phyloP scores from a whole-genome alignment of 2,113 vertebrate species.

The Solea senegalensis region DNA sequence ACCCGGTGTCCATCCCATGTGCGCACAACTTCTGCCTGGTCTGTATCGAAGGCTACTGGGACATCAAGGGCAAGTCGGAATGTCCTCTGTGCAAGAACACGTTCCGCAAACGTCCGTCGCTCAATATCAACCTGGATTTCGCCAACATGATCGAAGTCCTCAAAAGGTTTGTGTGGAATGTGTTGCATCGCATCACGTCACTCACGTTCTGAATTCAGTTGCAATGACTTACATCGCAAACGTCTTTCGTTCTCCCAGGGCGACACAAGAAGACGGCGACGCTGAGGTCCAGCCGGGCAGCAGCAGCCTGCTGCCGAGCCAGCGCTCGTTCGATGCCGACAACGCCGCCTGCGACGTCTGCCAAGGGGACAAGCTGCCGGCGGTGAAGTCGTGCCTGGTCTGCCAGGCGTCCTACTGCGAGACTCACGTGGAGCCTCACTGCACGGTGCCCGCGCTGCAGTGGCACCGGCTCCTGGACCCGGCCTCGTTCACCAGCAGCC shows the following conservation, averaged over 20 bases:
- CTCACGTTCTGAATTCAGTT: not conserved
- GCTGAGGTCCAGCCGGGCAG: accelerated
- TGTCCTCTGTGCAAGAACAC: conserved; percentile 65
- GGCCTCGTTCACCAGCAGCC: conserved; percentile 81
- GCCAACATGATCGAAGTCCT: conserved; percentile 21
- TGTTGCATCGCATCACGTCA: not conserved
- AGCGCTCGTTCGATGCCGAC: conserved; percentile 34
- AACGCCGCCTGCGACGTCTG: conserved; percentile 87
- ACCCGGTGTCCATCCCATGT: conserved; percentile 61
- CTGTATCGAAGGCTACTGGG: conserved; percentile 59
- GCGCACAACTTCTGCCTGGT: conserved; percentile 67
- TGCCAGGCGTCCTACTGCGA: conserved; percentile 73
- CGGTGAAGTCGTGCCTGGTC: conserved; percentile 57
- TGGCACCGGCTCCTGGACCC: conserved; percentile 86
- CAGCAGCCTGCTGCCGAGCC: no score
- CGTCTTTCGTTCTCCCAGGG: not conserved
- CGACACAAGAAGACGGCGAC: not conserved
- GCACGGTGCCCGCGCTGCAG: conserved; percentile 81
- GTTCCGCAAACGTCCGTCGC: conserved; percentile 22
- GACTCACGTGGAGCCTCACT: conserved; percentile 85
- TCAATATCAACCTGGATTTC: conserved; percentile 40
- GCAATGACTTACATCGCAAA: not conserved
- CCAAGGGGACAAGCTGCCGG: not conserved
- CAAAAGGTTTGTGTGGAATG: conserved; percentile 20
- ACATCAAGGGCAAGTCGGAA: not conserved